Base-by-base conservation (phyloP, 2,888 invertebrate genomes). In the Zelleria hepariella region DNA sequence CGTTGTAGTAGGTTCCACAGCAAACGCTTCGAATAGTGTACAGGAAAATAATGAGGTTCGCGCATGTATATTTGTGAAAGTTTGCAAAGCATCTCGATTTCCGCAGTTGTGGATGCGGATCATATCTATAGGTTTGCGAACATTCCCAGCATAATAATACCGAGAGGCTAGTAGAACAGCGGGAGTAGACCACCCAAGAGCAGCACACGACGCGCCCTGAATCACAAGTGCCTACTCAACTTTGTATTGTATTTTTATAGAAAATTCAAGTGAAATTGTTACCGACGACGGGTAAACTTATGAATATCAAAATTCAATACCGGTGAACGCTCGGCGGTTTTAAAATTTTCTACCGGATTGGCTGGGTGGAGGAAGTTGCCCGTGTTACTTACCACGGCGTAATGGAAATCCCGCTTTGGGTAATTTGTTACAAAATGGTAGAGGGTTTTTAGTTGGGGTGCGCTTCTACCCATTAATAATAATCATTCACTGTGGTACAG, bases 191-290 rank as follows among this genome's bases (percentile, higher is more conserved):
- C 15, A 42, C 32, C 32, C 32, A 10, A 15, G 32, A 42, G 32
- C 15, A 42, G 32, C 32, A 42, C 32, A 42, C 10, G 15, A n/a
- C 57, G 57, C 24, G 47, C 18, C 6, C 26, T 5, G 57, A 57
- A 57, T 57, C 8, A 23, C 48, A 57, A 57, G 48, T 55, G 27
- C 55, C 32, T 27, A 55, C 55, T 55, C 57, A 57, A 57, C 10
- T 57, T 47, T 47, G 57, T 47, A 47, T 57, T 57, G 57, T 57
- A 57, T 57, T 57, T 57, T 57, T 57, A 21, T 26, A 24, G 55
- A 57, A 47, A 57, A 57, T 24, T 57, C 24, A 15, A 48, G 47
- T 48, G 57, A 48, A 57, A 57, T 48, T 57, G 57, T 57, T 48
- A 47, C 48, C 57, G 47, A n/a, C 2, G 23, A 18, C 26, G 55